These are phyloP conservation scores for Laterallus jamaicensis DNA, from an alignment of 2,113 vertebrate genomes.

Conservation along the genomic window DNA sequence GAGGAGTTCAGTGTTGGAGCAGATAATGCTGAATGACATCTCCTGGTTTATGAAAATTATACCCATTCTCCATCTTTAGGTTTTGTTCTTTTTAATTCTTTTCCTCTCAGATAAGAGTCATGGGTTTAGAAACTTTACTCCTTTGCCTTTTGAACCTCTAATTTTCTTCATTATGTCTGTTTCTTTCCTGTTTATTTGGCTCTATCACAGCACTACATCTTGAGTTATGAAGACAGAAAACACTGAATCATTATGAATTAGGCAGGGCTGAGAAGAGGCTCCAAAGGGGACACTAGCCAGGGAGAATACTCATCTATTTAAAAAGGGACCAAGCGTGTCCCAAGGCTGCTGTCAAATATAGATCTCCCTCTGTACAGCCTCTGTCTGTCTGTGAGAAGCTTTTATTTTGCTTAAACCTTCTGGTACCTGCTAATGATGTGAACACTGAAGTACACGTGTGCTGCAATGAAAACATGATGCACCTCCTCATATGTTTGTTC, in stretches of 20 bases:
- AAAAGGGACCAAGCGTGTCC: neutral
- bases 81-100: neutral
- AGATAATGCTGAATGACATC: neutral
- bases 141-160: neutral
- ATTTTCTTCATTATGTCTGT: neutral
- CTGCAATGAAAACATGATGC: conserved; percentile 23
- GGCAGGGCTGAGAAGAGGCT: neutral
- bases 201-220: neutral
- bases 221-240: neutral
- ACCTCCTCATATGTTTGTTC: neutral
- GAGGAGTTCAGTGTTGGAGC: neutral
- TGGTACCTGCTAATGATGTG: conserved; percentile 47
- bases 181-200: conserved; percentile 31
- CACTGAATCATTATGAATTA: conserved; percentile 18
- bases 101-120: neutral
- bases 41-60: neutral
- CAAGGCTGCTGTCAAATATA: conserved; percentile 52
- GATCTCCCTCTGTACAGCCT: neutral
- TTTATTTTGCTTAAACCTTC: conserved; percentile 20
- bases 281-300: neutral
- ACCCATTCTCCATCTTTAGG: neutral
- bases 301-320: neutral
- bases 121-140: neutral
- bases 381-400: neutral
- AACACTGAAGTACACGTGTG: neutral